phyloP scores from a whole-genome alignment of 2,113 vertebrate genomes.

The Calcarius ornatus region DNA sequence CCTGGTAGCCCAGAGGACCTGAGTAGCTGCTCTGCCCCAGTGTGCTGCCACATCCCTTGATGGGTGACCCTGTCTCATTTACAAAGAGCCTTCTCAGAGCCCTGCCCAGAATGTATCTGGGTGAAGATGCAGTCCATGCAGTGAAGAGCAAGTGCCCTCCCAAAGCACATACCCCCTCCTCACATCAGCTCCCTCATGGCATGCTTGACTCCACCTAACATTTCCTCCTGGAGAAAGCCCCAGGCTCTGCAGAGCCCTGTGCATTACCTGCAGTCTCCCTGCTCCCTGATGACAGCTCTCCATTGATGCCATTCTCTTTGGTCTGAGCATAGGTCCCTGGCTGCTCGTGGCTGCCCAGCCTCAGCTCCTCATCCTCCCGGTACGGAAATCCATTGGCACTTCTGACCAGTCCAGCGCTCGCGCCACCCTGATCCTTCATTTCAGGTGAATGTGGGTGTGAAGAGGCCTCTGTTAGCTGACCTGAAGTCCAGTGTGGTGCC shows the following conservation, averaged over 20 bases:
- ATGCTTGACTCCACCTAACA: background rate
- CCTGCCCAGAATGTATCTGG: background rate
- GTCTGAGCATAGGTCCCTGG: conserved; percentile 74
- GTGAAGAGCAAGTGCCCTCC: background rate
- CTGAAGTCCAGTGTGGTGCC: conserved; percentile 88
- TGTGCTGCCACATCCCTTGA: background rate
- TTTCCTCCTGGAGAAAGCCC: background rate
- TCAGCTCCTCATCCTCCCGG: conserved; percentile 79
- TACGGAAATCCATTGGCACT: conserved; percentile 91
- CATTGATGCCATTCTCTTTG: conserved; percentile 95
- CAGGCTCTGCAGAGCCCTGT: background rate
- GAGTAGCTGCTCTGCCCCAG: background rate
- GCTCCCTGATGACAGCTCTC: conserved; percentile 83
- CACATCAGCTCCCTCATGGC: background rate
- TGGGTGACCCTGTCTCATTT: background rate
- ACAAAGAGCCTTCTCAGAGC: background rate
- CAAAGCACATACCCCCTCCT: background rate
- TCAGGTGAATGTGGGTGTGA: conserved; percentile 76
- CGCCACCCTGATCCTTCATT: conserved; percentile 79
- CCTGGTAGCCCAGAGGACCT: background rate
- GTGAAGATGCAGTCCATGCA: background rate
- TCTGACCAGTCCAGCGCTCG: conserved; percentile 75
- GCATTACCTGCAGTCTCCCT: conserved; percentile 91
- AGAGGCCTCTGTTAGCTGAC: conserved; percentile 76
- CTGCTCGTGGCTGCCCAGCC: conserved; percentile 73